A percentile compares a stretch with the other conserved stretches of the same genome.
Evolutionary conservation across 2,797 vertebrate genomes (phyloP).

Genomic region (Astyanax mexicanus): DNA sequence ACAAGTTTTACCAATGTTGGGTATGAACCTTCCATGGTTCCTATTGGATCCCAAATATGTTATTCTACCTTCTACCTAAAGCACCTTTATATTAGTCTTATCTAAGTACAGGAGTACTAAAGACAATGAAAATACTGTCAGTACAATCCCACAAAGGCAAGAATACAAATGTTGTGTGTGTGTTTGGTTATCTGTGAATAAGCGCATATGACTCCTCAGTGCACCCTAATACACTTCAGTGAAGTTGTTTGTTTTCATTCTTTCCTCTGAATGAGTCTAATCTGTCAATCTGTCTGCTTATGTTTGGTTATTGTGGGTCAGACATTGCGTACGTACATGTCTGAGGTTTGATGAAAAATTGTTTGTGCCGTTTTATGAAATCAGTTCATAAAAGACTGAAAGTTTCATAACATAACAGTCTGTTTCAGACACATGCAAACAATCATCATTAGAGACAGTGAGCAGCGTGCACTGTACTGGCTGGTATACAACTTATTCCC

Average conservation of each 20-base stretch:
- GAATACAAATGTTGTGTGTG: too few relatives aligned
- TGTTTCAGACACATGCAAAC: constrained; percentile 50
- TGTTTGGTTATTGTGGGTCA: constrained; percentile 8
- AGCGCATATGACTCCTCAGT: neutral
- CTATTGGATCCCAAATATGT: too few relatives aligned
- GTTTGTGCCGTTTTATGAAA: neutral
- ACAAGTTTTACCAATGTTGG: too few relatives aligned
- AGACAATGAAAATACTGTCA: too few relatives aligned
- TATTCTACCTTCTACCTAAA: too few relatives aligned
- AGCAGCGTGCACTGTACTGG: constrained; percentile 50
- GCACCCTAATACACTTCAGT: neutral
- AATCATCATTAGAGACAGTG: constrained; percentile 56
- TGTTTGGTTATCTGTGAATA: too few relatives aligned
- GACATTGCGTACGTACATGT: neutral
- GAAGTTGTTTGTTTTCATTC: neutral
- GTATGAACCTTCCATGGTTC: too few relatives aligned
- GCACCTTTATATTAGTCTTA: too few relatives aligned
- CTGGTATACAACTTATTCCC: constrained; percentile 49
- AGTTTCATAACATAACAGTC: constrained; percentile 47
- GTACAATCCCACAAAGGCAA: too few relatives aligned
- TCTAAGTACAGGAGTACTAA: too few relatives aligned
- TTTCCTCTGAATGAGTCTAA: neutral
- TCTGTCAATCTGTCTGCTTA: constrained; percentile 1
- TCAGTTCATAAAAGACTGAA: constrained; percentile 15
- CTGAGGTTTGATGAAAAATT: constrained; percentile 25